A percentile compares a stretch with the other conserved stretches of the same genome.
phyloP scores from a whole-genome alignment of 2,888 invertebrate genomes.

The Cabera pusaria region DNA sequence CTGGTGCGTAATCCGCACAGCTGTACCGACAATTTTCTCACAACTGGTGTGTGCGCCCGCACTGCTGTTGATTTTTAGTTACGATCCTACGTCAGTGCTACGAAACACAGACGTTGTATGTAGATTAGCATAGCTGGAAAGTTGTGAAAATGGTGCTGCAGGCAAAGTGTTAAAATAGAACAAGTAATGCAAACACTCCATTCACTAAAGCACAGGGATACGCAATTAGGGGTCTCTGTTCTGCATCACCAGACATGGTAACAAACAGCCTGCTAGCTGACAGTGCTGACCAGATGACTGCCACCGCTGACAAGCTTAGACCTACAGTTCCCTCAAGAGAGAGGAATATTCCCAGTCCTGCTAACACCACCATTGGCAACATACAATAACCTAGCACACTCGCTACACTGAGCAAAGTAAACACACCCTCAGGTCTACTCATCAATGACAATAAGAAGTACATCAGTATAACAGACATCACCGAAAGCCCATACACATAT shows the following conservation, averaged over 20 bases:
- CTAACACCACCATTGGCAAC: constrained; percentile 94
- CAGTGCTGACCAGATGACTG: constrained; percentile 94
- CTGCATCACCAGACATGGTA: constrained; percentile 93
- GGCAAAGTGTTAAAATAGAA: constrained; percentile 96
- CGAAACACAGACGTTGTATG: no score
- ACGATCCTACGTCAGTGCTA: no score
- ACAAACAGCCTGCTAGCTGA: constrained; percentile 96
- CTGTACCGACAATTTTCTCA: no score
- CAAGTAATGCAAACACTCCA: constrained; percentile 95
- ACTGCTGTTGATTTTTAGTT: no score
- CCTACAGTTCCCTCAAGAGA: constrained; percentile 90
- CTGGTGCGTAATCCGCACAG: no score
- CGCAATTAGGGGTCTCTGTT: constrained; percentile 93
- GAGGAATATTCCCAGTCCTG: constrained; percentile 89
- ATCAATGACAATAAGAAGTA: constrained; percentile 93
- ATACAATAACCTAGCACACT: constrained; percentile 97
- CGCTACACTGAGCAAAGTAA: constrained; percentile 90
- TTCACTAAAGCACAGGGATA: constrained; percentile 97
- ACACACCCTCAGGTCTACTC: constrained; percentile 86
- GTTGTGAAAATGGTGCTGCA: no score
- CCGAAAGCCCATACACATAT: constrained; percentile 96
- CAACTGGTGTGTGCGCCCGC: no score
- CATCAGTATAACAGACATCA: constrained; percentile 95
- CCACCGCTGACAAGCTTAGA: constrained; percentile 85
- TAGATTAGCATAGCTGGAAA: no score